Base-by-base conservation (phyloP, 1,140 invertebrate genomes). In the Atta texana region DNA sequence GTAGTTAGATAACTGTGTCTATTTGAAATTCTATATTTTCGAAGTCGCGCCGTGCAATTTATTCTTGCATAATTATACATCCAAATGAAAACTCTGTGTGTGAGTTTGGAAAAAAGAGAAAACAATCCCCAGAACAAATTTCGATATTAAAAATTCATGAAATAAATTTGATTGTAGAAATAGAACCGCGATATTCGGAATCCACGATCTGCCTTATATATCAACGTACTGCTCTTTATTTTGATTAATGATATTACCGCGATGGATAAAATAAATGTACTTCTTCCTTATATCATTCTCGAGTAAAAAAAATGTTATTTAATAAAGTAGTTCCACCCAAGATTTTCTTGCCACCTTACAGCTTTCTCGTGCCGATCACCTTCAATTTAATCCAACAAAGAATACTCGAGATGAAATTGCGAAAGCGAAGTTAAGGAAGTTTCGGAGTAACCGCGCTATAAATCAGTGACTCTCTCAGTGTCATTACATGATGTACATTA, bases 401-500 rank as follows among this genome's bases (percentile, higher is more conserved):
- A 75, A 71, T 57, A 24, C 77, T 24, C 31, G 44, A 81, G 55
- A 81, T 55, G 21, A 81, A 81, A 84, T 74, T 74, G 39, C 69
- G 69, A 49, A 57, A 74, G 34, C 44, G n/a, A 74, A 75, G 69
- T 84, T 74, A 51, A 44, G 55, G 24, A 61, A 84, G 49, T 66
- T 64, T 69, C 31, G 77, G 31, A 69, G 31, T 74, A 72, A 81
- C 53, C 80, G 72, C 87, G 80, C 51, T 92, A 88, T 91, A 92
- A 93, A 93, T 93, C 90, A 92, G 89, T 88, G 87, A 66, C 88
- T 88, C 72, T 78, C 87, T 91, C 87, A 57, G 77, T 69, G 88
- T 87, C 86, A 88, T 93, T 93, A 92, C 92, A 91, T 93, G 92
- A 90, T 87, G 81, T 80, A 71, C 85, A 44, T 85, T 85, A 74